Conservation (phyloP, 2,888 invertebrate species). For the Drosophila multiciliata region DNA sequence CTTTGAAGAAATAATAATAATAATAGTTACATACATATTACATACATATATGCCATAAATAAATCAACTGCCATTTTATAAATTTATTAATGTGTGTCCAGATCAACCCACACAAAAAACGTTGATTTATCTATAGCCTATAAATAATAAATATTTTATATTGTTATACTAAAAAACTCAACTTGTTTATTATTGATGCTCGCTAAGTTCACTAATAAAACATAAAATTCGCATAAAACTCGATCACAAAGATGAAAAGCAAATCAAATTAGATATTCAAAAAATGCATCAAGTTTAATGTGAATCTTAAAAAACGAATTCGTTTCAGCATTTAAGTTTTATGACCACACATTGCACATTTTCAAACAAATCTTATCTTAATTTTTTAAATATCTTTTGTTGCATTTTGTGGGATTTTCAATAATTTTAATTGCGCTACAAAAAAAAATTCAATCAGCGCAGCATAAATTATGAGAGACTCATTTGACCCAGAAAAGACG, state of each 20-base stretch:
- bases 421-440: slow-evolving; percentile 74
- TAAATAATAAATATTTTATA: neutral
- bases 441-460: slow-evolving; percentile 73
- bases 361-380: slow-evolving; percentile 45
- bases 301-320: slow-evolving; percentile 43
- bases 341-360: slow-evolving; percentile 40
- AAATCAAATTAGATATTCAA: slow-evolving; percentile 17
- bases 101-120: neutral
- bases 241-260: slow-evolving; percentile 19
- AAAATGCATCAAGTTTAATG: slow-evolving; percentile 17
- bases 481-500: slow-evolving; percentile 70
- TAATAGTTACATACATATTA: too few relatives aligned
- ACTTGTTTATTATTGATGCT: neutral
- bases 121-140: neutral
- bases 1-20: neutral
- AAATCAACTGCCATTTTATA: neutral
- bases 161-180: slow-evolving; percentile 5
- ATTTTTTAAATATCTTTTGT: slow-evolving; percentile 18
- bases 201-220: slow-evolving; percentile 28
- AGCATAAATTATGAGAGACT: slow-evolving; percentile 68
- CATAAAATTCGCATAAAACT: slow-evolving; percentile 51
- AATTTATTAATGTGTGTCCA: neutral
- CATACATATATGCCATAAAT: too few relatives aligned
- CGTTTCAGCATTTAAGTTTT: slow-evolving; percentile 53
- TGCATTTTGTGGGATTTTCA: slow-evolving; percentile 49